Conservation (phyloP, 1,140 invertebrate genomes). For the Drosophila watanabei region DNA sequence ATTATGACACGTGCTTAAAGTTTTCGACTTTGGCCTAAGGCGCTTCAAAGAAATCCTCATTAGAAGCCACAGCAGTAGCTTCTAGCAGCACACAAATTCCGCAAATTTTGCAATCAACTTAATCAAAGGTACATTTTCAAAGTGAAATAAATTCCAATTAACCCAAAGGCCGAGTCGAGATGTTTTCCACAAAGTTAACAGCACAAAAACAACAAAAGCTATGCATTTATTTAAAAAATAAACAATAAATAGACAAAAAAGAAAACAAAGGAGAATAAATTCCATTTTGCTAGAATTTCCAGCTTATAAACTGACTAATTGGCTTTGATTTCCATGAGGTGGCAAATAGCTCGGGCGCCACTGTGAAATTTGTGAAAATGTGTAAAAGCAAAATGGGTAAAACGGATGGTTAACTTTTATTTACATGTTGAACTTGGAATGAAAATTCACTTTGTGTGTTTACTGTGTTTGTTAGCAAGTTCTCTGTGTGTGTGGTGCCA, state of each 20-base stretch:
- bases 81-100: constrained; percentile 6
- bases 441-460: constrained; percentile 22
- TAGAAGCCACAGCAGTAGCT: constrained; percentile 8
- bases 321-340: constrained; percentile 12
- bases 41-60: constrained; percentile 34
- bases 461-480: not conserved
- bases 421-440: constrained; percentile 21
- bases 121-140: constrained; percentile 21
- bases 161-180: not conserved
- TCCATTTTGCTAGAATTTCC: not conserved
- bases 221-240: not conserved
- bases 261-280: not conserved
- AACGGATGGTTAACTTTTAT: constrained; percentile 21
- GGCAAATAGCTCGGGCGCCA: not conserved
- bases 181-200: constrained; percentile 15
- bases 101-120: constrained; percentile 14
- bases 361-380: constrained; percentile 2
- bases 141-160: constrained; percentile 22
- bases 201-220: not conserved
- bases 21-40: constrained; percentile 37
- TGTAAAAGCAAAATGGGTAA: not conserved
- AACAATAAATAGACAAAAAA: not conserved
- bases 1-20: constrained; percentile 72
- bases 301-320: constrained; percentile 13
- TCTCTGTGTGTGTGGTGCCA: constrained; percentile 11